Evolutionary conservation across 2,888 invertebrate genomes (phyloP), one percentile per base, ranked within the genome.

Genomic region (Pyrgus malvae): DNA sequence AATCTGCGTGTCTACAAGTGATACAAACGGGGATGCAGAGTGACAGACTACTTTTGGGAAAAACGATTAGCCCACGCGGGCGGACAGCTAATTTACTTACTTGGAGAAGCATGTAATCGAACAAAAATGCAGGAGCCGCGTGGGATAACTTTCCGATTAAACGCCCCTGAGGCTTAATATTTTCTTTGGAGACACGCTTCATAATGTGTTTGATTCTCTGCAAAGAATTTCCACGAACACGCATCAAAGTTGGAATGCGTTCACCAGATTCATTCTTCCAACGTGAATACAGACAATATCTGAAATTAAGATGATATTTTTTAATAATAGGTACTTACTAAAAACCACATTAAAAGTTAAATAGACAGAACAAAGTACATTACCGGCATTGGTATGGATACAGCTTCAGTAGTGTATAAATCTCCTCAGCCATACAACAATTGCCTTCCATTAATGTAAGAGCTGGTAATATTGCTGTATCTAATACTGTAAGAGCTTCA

Each of bases 131-230:
- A 0, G 99, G 99, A 37, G 98, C 97, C 45, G 97, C 97, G 78
- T 99, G 99, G 19, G 98, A 97, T 25, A 99, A 91, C 90, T 99
- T 99, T 9, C 99, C 99, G 61, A 99, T 96, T 42, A 96, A 94
- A 56, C 99, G 92, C 0, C 99, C 99, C 58, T 98, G 96, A 1
- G 97, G 97, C 80, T 99, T 99, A 4, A 99, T 97, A 72, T 98
- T 99, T 80, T 99, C 99, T 78, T 99, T 99, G 68, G 98, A 98
- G 29, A 98, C 97, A 60, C 96, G 94, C 87, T 99, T 99, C 97
- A 99, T 98, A 29, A 99, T 95, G 63, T 97, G 97, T 77, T 98
- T 98, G 42, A 98, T 96, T 71, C 96, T 94, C 73, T 98, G 98
- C 63, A 97, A 93, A 0, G 96, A 95, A 74, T 97, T 96, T 0